Evolutionary conservation across 2,888 invertebrate genomes (phyloP).

Genomic region (Tuta absoluta): DNA sequence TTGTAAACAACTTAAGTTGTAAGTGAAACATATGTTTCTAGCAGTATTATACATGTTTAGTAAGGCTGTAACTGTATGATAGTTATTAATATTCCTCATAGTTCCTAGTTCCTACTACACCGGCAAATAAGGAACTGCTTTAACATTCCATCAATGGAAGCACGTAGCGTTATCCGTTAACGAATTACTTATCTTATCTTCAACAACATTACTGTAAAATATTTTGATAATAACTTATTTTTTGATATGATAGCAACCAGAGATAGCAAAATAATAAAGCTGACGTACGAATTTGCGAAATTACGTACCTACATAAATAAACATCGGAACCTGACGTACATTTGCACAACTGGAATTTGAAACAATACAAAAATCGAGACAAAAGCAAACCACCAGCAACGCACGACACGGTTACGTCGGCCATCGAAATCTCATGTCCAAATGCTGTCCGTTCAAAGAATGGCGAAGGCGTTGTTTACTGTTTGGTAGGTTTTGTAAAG

Average conservation of each 20-base stretch:
- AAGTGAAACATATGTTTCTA: constrained; percentile 10
- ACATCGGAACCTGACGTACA: constrained; percentile 46
- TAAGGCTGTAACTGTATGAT: constrained; percentile 34
- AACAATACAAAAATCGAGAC: constrained; percentile 34
- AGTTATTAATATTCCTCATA: constrained; percentile 50
- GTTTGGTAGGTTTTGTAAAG: constrained; percentile 56
- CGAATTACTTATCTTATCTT: background rate
- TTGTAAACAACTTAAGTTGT: constrained; percentile 14
- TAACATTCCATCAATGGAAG: constrained; percentile 51
- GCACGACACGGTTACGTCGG: constrained; percentile 45
- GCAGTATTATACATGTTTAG: constrained; percentile 1
- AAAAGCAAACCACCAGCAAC: constrained; percentile 30
- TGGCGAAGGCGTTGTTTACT: constrained; percentile 56
- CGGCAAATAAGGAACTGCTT: constrained; percentile 56
- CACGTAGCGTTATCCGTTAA: constrained; percentile 27
- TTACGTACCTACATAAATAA: constrained; percentile 36
- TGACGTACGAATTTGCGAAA: constrained; percentile 19
- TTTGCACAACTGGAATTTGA: constrained; percentile 54
- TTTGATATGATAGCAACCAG: background rate
- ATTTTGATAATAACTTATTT: background rate
- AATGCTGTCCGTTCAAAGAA: constrained; percentile 39
- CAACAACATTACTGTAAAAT: background rate
- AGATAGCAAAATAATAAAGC: constrained; percentile 4
- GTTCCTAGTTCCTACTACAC: constrained; percentile 36
- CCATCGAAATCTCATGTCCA: constrained; percentile 45